phyloP scores from a whole-genome alignment of 1,140 invertebrate genomes.

The Brachionus calyciflorus region DNA sequence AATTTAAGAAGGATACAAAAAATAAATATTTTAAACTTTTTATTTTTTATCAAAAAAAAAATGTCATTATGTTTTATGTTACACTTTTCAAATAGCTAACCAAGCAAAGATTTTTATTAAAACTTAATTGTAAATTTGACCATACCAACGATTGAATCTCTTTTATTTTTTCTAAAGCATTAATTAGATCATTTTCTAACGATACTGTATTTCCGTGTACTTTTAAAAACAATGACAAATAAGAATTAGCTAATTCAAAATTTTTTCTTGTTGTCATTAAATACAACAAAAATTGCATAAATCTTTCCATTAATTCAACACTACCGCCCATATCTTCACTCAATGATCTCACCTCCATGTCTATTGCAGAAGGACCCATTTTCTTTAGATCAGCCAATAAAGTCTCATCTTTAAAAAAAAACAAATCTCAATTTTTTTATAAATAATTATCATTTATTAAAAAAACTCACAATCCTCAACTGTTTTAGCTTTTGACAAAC shows the following conservation, averaged over 20 bases:
- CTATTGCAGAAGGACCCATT: slow-evolving; percentile 78
- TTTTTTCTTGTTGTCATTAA: slow-evolving; percentile 74
- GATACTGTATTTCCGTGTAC: slow-evolving; percentile 70
- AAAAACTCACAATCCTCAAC: neutral
- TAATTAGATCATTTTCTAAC: slow-evolving; percentile 64
- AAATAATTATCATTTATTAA: neutral
- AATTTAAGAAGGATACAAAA: too few relatives aligned
- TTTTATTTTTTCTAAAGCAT: slow-evolving; percentile 66
- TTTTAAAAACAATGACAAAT: slow-evolving; percentile 85
- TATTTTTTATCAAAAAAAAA: too few relatives aligned
- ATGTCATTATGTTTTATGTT: too few relatives aligned
- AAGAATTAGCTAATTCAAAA: slow-evolving; percentile 88
- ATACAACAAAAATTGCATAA: slow-evolving; percentile 72
- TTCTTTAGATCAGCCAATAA: slow-evolving; percentile 74
- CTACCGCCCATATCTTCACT: slow-evolving; percentile 70
- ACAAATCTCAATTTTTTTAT: neutral
- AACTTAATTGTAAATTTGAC: slow-evolving; percentile 68
- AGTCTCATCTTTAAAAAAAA: slow-evolving; percentile 52
- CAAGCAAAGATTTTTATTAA: slow-evolving; percentile 75
- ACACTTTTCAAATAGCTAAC: slow-evolving; percentile 60
- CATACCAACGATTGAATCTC: slow-evolving; percentile 67
- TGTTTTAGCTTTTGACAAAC: slow-evolving; percentile 4
- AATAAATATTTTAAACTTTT: too few relatives aligned
- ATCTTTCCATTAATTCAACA: slow-evolving; percentile 70
- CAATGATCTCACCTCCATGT: slow-evolving; percentile 81